Percentiles rank a stretch among this genome's conserved stretches.
Evolutionary conservation across 2,797 vertebrate genomes (phyloP).

Genomic region (Percopsis omiscomaycus): DNA sequence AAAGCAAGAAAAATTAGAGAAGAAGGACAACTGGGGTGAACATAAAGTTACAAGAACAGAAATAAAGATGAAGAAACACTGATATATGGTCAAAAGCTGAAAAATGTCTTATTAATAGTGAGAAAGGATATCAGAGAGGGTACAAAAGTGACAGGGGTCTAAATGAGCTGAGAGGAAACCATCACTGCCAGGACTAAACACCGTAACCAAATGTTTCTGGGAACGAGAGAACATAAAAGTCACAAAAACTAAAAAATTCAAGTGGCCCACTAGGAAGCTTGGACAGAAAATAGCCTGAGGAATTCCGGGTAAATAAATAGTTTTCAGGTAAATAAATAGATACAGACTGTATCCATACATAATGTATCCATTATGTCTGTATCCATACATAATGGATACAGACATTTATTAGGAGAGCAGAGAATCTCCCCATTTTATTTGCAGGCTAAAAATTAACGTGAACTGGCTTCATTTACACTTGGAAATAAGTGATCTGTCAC

Average conservation of each 20-base stretch:
- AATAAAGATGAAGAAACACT: not conserved
- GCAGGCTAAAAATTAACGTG: constrained; percentile 59
- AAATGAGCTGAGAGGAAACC: constrained; percentile 12
- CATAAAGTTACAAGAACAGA: not conserved
- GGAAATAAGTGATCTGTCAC: constrained; percentile 68
- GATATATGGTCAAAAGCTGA: not conserved
- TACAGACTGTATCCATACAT: too few species aligned
- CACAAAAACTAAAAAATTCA: constrained; percentile 22
- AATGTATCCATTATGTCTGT: too few species aligned
- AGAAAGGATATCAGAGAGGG: constrained; percentile 7
- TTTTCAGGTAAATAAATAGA: not conserved
- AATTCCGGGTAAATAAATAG: constrained; percentile 8
- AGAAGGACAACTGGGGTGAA: not conserved
- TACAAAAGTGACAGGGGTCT: not conserved
- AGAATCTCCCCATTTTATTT: constrained; percentile 7
- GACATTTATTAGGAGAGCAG: constrained; percentile 14
- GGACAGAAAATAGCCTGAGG: constrained; percentile 6
- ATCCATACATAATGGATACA: too few species aligned
- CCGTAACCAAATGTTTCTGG: constrained; percentile 5
- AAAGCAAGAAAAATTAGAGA: not conserved
- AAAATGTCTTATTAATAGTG: constrained; percentile 2
- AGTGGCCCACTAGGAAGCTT: not conserved
- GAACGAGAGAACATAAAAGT: constrained; percentile 14
- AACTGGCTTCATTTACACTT: constrained; percentile 62
- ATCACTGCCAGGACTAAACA: constrained; percentile 9